Conservation (phyloP, 1,140 invertebrate species). For the Cydia pomonella region DNA sequence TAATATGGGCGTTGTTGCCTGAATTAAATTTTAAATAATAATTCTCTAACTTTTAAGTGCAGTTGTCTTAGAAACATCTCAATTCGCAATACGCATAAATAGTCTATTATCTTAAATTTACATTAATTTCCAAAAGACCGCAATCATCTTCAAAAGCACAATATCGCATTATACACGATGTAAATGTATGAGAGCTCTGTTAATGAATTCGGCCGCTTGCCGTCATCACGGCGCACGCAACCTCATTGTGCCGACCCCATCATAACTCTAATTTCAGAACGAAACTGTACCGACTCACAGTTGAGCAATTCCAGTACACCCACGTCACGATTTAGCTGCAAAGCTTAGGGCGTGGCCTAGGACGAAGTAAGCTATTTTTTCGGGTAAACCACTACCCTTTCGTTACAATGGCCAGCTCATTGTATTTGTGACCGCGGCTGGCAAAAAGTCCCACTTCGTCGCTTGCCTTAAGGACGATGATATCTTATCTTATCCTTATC, state of each 20-base stretch:
- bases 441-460: too few species aligned
- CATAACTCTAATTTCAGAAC: constrained; percentile 33
- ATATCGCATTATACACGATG: not conserved
- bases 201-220: constrained; percentile 23
- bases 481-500: too few species aligned
- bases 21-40: too few species aligned
- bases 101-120: not conserved
- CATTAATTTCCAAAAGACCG: not conserved
- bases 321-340: not conserved
- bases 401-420: too few species aligned
- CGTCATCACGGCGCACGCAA: constrained; percentile 25
- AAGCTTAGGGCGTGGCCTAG: not conserved
- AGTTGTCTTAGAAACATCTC: too few species aligned
- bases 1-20: too few species aligned
- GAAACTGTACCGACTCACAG: constrained; percentile 14
- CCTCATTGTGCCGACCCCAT: constrained; percentile 27
- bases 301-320: not conserved
- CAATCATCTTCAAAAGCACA: not conserved
- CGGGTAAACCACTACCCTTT: too few species aligned
- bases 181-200: constrained; percentile 17
- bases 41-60: not conserved
- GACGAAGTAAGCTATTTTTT: not conserved
- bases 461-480: too few species aligned
- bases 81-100: not conserved
- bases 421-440: too few species aligned